A percentile compares a stretch with the other conserved stretches of the same genome.
These are phyloP conservation scores for Amphiprion clarkii DNA, from an alignment of 2,797 vertebrate species.

Conservation along the genomic window DNA sequence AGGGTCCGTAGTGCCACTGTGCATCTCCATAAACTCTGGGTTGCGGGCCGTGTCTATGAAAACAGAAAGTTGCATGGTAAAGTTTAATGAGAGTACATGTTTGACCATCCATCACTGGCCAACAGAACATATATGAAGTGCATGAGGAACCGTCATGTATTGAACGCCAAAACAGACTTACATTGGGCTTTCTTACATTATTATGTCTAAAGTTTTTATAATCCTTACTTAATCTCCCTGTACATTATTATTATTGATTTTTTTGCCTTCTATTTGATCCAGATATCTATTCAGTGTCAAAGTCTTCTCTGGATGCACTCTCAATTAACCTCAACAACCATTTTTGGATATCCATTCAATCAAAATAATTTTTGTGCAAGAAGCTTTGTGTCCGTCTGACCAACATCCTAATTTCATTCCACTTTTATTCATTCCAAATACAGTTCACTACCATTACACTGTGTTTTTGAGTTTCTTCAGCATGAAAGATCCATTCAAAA, in stretches of 20 bases:
- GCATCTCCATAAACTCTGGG: slow-evolving; percentile 94
- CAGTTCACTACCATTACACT: neutral
- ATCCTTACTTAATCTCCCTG: neutral
- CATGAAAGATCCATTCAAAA: neutral
- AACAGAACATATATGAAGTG: neutral
- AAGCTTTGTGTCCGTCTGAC: neutral
- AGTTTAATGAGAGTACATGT: neutral
- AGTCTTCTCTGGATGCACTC: neutral
- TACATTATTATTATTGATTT: neutral
- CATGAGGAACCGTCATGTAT: neutral
- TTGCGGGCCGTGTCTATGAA: slow-evolving; percentile 91
- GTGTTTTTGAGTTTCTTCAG: no score
- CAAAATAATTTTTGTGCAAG: neutral
- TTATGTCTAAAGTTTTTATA: neutral
- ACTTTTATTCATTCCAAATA: neutral
- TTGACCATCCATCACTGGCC: neutral
- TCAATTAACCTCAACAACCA: neutral
- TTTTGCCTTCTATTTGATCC: neutral
- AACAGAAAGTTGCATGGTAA: slow-evolving; percentile 21
- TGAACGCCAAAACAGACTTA: neutral
- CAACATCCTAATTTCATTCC: neutral
- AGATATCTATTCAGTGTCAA: neutral
- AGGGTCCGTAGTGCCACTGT: slow-evolving; percentile 91
- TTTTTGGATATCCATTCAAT: no score
- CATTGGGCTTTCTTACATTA: neutral